These are phyloP conservation scores for Silurus aristotelis DNA, from an alignment of 2,797 vertebrate genomes.

Conservation along the genomic window DNA sequence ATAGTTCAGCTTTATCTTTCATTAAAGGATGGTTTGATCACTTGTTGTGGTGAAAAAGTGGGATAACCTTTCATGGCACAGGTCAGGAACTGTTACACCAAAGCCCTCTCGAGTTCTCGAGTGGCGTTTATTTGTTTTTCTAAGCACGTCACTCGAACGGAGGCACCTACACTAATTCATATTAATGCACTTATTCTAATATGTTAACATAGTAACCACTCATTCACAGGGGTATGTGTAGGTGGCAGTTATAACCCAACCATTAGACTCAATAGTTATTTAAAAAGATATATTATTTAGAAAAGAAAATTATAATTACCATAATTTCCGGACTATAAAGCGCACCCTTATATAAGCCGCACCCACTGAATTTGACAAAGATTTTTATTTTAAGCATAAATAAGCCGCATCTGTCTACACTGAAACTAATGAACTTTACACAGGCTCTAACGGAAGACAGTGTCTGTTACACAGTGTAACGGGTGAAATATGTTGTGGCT, in stretches of 20 bases:
- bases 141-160: neutral
- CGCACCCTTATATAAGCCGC: no score
- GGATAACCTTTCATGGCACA: neutral
- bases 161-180: neutral
- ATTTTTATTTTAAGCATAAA: no score
- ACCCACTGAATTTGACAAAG: no score
- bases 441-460: no score
- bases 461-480: no score
- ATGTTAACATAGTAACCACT: neutral
- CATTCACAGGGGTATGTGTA: neutral
- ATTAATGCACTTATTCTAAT: neutral
- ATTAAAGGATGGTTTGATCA: constrained; percentile 14
- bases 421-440: no score
- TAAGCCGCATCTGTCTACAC: no score
- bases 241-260: neutral
- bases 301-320: neutral
- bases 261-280: neutral
- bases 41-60: neutral
- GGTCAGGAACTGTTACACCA: neutral
- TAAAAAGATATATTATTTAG: neutral
- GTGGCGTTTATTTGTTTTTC: neutral
- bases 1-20: constrained; percentile 33
- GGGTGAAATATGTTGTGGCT: no score
- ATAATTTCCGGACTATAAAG: no score
- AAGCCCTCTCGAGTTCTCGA: neutral